Evolutionary conservation across 2,888 invertebrate genomes (phyloP), one percentile per base, ranked within the genome.

Genomic region (Tridacna gigas): DNA sequence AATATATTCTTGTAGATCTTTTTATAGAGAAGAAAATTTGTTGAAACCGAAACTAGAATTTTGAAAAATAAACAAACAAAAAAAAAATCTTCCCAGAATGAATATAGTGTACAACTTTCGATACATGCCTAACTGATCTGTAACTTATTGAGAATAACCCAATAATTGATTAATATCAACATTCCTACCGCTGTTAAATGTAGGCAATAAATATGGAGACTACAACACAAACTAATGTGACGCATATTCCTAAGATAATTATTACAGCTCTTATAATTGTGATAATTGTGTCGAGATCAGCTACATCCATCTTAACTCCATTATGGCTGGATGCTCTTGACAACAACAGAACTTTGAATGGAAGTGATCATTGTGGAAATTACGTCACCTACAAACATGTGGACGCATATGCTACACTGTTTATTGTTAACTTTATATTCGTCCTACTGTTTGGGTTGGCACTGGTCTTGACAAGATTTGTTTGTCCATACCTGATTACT

Each of bases 241-340:
- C 45, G 12, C 45, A 28, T 20, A 12, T 28, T 20, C 69, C 69
- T 12, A 13, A 20, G 45, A 20, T n/a, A 22, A 37, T 69, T 28
- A 45, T 5, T 7, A 7, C 3, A 37, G 37, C 37, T 37, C 69
- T 69, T 15, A 69, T 74, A 18, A 9, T 56, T 26, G 56, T 56
- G 37, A 67, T 75, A 13, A n/a, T 84, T 9, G n/a, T 69, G 7
- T 74, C 77, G n/a, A 51, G 79, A n/a, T 80, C 90, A 13, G 80
- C 81, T 13, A 85, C 89, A 4, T 87, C 89, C 11, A 88, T 90
- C 25, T 75, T 88, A 0, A 90, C 90, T 0, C 90, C 90, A 18
- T 56, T 90, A 37, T 90, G 90, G 90, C 69, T 89, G 12, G 87
- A 90, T 61, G 82, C 67, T 12, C 45, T 60, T 0, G 78, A 83